A percentile compares a stretch with the other conserved stretches of the same genome.
These are phyloP conservation scores for Eucera pruinosa DNA, from an alignment of 2,888 invertebrate genomes.

Conservation along the genomic window DNA sequence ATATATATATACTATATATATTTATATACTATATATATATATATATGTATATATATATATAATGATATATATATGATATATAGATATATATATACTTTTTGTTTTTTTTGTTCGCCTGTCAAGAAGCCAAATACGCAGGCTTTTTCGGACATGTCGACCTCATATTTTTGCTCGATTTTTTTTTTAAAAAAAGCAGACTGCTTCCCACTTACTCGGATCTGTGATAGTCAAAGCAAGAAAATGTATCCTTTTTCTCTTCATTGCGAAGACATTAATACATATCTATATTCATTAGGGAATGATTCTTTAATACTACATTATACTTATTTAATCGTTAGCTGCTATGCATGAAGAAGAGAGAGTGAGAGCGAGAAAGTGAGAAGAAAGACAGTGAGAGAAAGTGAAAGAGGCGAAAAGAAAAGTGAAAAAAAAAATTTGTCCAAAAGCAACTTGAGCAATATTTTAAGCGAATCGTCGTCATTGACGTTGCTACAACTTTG, in stretches of 20 bases:
- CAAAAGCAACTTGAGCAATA: slow-evolving; percentile 61
- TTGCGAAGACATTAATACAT: slow-evolving; percentile 54
- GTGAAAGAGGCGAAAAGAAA: slow-evolving; percentile 11
- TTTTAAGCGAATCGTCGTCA: slow-evolving; percentile 51
- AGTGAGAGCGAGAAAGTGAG: slow-evolving; percentile 10
- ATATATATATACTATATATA: too few species aligned
- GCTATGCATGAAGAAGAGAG: slow-evolving; percentile 39
- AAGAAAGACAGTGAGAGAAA: slow-evolving; percentile 16
- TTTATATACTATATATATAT: too few species aligned
- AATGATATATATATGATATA: too few species aligned
- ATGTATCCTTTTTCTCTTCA: slow-evolving; percentile 58
- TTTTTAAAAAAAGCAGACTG: slow-evolving; percentile 53
- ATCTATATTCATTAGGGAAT: slow-evolving; percentile 68
- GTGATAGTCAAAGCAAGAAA: slow-evolving; percentile 68
- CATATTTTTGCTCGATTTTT: slow-evolving; percentile 10
- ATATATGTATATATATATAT: too few species aligned
- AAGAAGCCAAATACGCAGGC: slow-evolving; percentile 18
- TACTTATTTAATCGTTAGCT: slow-evolving; percentile 51
- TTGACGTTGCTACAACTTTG: slow-evolving; percentile 51
- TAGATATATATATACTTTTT: too few species aligned
- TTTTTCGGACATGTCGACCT: slow-evolving; percentile 35
- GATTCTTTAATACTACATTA: slow-evolving; percentile 68
- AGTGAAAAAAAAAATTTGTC: slow-evolving; percentile 26
- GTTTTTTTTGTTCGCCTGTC: slow-evolving; percentile 20
- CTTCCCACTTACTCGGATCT: slow-evolving; percentile 67